Conservation (phyloP, 2,888 invertebrate species). For the Agonopterix alstromeriana region DNA sequence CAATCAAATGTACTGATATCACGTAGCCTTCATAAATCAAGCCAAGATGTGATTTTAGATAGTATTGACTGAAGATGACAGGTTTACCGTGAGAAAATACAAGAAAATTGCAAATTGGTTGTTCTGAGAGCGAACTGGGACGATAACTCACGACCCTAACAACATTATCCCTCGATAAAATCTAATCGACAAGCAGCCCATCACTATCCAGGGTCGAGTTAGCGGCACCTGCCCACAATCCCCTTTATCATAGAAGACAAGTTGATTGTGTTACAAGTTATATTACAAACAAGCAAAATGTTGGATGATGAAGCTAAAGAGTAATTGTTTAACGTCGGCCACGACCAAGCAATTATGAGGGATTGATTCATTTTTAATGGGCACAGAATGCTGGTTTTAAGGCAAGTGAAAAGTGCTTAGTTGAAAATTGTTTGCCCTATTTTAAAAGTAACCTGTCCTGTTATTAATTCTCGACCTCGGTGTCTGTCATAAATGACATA, state of each 20-base stretch:
- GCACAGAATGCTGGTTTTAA: neutral
- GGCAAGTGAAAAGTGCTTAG: too few species aligned
- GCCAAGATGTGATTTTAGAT: too few species aligned
- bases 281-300: constrained; percentile 18
- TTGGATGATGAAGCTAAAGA: constrained; percentile 21
- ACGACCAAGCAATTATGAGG: constrained; percentile 27
- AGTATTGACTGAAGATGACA: too few species aligned
- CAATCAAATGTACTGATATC: neutral
- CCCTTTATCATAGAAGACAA: constrained; percentile 35
- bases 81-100: too few species aligned
- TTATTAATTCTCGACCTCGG: neutral
- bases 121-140: too few species aligned
- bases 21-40: too few species aligned
- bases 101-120: too few species aligned
- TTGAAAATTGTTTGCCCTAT: neutral
- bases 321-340: constrained; percentile 34
- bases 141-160: too few species aligned
- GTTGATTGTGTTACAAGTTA: constrained; percentile 24
- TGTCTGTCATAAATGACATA: too few species aligned
- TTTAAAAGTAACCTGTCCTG: neutral
- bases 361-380: constrained; percentile 42
- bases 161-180: neutral
- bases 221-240: constrained; percentile 27
- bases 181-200: neutral
- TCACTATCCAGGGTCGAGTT: constrained; percentile 2